Evolutionary conservation across 1,140 invertebrate genomes (phyloP).

Genomic region (Drosophila nigromelanica): DNA sequence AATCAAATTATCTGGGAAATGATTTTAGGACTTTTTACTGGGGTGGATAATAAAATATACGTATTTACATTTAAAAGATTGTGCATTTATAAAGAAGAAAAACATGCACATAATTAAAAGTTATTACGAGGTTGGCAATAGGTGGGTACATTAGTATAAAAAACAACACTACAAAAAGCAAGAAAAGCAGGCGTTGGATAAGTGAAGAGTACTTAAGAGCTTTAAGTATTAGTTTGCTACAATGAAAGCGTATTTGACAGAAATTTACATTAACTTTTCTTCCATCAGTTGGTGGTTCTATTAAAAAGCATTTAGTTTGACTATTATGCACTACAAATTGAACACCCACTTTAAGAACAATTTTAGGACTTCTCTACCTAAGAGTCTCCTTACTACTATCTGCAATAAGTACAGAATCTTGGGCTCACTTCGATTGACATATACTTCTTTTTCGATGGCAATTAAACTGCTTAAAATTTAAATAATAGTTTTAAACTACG

Average conservation of each 20-base stretch:
- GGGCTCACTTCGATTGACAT: constrained; percentile 5
- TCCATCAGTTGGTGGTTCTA: constrained; percentile 34
- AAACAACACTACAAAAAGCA: constrained; percentile 8
- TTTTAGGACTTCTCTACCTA: constrained; percentile 44
- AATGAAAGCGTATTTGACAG: constrained; percentile 24
- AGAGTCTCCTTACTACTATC: constrained; percentile 12
- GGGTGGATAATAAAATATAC: constrained; percentile 4
- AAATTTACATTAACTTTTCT: constrained; percentile 21
- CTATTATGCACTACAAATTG: constrained; percentile 39
- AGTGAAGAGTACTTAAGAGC: constrained; percentile 13
- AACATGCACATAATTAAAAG: constrained; percentile 62
- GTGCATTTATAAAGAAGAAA: constrained; percentile 22
- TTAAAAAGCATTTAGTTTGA: constrained; percentile 48
- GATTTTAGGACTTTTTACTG: constrained; percentile 41
- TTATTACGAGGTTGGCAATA: background rate
- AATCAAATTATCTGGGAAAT: constrained; percentile 60
- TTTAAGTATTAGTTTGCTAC: constrained; percentile 19
- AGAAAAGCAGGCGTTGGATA: constrained; percentile 49
- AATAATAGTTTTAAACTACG: constrained; percentile 33
- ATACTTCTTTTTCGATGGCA: constrained; percentile 20
- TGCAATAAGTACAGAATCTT: constrained; percentile 6
- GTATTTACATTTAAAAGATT: constrained; percentile 36
- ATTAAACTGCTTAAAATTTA: constrained; percentile 33
- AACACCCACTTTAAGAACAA: constrained; percentile 46
- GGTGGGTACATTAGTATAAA: constrained; percentile 10